These are phyloP conservation scores for Marmota monax DNA, from an alignment of 2,113 vertebrate genomes.

Conservation along the genomic window DNA sequence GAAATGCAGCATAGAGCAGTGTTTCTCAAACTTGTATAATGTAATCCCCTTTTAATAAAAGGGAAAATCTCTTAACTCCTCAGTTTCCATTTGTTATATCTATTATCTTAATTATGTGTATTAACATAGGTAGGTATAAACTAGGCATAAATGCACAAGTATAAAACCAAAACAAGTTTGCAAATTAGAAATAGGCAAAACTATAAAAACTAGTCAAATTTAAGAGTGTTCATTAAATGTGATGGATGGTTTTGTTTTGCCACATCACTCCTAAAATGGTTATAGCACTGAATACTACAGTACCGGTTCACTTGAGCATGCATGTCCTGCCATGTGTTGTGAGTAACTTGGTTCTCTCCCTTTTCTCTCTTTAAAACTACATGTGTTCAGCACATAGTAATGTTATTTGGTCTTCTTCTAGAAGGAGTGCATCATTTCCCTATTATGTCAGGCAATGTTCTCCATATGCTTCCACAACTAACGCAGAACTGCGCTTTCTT, in stretches of 20 bases:
- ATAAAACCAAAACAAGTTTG: constrained; percentile 41
- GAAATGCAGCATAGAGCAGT: not conserved
- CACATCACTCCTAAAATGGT: no score
- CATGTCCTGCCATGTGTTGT: accelerated
- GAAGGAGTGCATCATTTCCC: not conserved
- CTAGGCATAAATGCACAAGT: not conserved
- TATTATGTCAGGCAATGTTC: not conserved
- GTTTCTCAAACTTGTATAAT: not conserved
- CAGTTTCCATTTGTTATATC: not conserved
- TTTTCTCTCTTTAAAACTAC: not conserved
- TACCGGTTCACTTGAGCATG: not conserved
- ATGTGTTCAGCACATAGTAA: not conserved
- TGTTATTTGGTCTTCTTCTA: not conserved
- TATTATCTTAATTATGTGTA: not conserved
- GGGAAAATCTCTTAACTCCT: not conserved
- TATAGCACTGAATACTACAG: not conserved
- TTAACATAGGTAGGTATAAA: not conserved
- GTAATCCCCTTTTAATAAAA: not conserved
- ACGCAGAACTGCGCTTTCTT: not conserved
- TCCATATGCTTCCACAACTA: not conserved
- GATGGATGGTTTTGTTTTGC: not conserved
- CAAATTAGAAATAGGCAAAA: constrained; percentile 1
- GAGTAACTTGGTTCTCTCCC: not conserved
- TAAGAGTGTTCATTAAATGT: not conserved
- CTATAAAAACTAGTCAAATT: not conserved